A percentile compares a stretch with the other conserved stretches of the same genome.
These are phyloP conservation scores for Brevimyrus niger DNA, from an alignment of 2,113 vertebrate genomes.

Conservation along the genomic window DNA sequence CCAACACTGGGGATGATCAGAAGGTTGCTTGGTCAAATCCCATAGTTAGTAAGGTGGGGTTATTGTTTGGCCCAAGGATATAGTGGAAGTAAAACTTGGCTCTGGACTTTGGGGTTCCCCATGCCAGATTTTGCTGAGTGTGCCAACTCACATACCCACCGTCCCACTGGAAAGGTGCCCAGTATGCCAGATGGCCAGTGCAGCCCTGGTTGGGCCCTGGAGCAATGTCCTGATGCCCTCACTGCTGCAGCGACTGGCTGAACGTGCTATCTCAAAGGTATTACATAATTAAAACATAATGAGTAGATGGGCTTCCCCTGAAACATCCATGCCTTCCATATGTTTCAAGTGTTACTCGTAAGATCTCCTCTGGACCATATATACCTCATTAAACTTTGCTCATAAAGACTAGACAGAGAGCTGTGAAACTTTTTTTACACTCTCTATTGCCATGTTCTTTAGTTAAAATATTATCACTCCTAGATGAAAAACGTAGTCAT, in stretches of 20 bases:
- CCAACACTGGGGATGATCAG: no score
- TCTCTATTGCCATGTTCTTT: neutral
- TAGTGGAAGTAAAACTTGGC: neutral
- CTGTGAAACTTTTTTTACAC: neutral
- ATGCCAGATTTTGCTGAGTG: neutral
- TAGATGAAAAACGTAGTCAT: neutral
- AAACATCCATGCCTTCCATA: neutral
- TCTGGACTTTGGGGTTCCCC: neutral
- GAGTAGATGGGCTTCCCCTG: neutral
- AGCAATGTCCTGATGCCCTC: neutral
- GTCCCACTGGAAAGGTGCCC: neutral
- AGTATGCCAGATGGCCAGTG: neutral
- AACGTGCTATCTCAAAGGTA: neutral
- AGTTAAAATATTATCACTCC: neutral
- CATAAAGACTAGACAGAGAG: neutral
- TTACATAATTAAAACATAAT: neutral
- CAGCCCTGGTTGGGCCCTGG: neutral
- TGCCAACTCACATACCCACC: neutral
- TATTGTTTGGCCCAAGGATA: neutral
- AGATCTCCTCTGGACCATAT: neutral
- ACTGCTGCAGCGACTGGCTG: neutral
- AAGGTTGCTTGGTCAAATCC: neutral
- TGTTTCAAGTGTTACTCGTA: neutral
- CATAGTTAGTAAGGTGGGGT: neutral
- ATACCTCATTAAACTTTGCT: neutral